Evolutionary conservation across 2,888 invertebrate species (phyloP).

Genomic region (Caenorhabditis virilis): DNA sequence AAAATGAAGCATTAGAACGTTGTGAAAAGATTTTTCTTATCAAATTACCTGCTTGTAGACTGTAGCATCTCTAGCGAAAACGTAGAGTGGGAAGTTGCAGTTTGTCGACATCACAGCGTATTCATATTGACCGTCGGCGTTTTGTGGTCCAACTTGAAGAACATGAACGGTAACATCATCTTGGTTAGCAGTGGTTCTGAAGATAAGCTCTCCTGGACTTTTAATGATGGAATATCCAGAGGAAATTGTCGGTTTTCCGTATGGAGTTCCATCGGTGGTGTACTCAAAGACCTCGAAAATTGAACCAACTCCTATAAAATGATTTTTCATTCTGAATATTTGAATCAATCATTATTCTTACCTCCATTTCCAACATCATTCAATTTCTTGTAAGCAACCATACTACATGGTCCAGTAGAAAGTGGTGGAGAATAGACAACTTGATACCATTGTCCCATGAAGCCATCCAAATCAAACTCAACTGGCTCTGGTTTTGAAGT

Average conservation of each 20-base stretch:
- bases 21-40: background rate
- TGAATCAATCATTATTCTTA: background rate
- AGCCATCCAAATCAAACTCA: slow-evolving; percentile 62
- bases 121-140: slow-evolving; percentile 64
- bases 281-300: slow-evolving; percentile 69
- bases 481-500: slow-evolving; percentile 67
- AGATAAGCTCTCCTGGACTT: slow-evolving; percentile 67
- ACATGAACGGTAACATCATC: slow-evolving; percentile 68
- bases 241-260: slow-evolving; percentile 66
- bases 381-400: slow-evolving; percentile 68
- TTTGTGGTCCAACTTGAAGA: slow-evolving; percentile 64
- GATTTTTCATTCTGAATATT: slow-evolving; percentile 5
- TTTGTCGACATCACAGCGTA: slow-evolving; percentile 68
- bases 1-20: background rate
- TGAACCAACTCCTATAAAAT: slow-evolving; percentile 45
- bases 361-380: slow-evolving; percentile 63
- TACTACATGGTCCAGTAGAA: slow-evolving; percentile 66
- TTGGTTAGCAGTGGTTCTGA: slow-evolving; percentile 66
- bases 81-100: slow-evolving; percentile 69
- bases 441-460: slow-evolving; percentile 68
- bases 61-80: slow-evolving; percentile 68
- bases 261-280: slow-evolving; percentile 69
- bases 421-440: slow-evolving; percentile 67
- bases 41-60: slow-evolving; percentile 64
- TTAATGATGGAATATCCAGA: slow-evolving; percentile 68